Base-by-base conservation (phyloP, 92 coral and sea anemone species). In the Blastomussa wellsi region DNA sequence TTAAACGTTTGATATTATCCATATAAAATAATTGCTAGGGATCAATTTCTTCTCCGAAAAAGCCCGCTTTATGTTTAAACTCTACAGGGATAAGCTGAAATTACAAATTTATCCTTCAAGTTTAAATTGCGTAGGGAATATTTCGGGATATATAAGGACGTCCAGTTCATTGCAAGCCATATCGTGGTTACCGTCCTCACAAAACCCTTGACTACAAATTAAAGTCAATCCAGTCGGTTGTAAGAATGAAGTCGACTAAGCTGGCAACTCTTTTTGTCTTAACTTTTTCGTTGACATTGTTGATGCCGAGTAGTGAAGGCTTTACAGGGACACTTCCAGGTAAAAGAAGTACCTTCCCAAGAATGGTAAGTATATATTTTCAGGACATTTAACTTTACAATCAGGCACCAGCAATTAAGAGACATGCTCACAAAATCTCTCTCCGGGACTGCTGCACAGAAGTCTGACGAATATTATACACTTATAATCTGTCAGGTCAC, bases 261-360 rank as follows among this genome's bases (percentile, higher is more conserved):
- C 26, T 70, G 29, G 14, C 75, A 70, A 26, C 47, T 20, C 19
- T 70, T 20, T 7, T 70, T 14, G 12, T 70, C 47, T 35, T 35
- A 0, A 24, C 75, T 12, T 19, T 70, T 3, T 2, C 75, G 5
- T 12, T 70, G 75, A 19, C 37, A 22, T 24, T 37, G 14, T 13
- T 70, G 75, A 70, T 70, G 28, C n/a, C 44, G 3, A 24, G 35
- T 4, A 10, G 48, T 70, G 75, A 70, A 20, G 29, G 75, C 4
- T 70, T 70, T 41, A 70, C 48, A 5, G 48, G 75, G 19, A 70
- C 75, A 70, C 0, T 70, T 36, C 75, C 75, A 70, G 75, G 75
- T 8, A 70, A 70, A 70, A 70, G 75, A 28, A 33, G 37, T 33
- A 16, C 47, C 48, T 36, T 24, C 14, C 68, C 29, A 13, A 26